Evolutionary conservation across 2,888 invertebrate species (phyloP), one percentile per base, ranked within the genome.

Genomic region (Temnothorax unifasciatus): DNA sequence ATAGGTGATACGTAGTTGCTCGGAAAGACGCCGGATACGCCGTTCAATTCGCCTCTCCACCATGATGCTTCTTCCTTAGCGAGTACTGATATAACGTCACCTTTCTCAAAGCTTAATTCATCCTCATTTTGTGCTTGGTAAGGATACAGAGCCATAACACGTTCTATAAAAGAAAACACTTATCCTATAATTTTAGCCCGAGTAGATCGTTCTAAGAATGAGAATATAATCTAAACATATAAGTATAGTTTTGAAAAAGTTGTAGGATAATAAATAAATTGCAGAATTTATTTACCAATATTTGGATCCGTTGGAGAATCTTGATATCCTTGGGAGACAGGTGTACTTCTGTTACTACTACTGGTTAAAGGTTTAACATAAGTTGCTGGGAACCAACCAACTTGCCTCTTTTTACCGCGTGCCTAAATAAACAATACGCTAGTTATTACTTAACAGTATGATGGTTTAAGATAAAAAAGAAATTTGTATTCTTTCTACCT

Each of bases 371-470:
- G 92, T 96, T 99, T 99, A 11, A 99, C 99, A 94, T 99, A 99
- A 86, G 98, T 98, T 41, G 99, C 99, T 0, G 99, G 99, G 95
- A 99, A 99, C 99, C 99, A 99, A 3, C 99, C 99, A 52, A 99
- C 97, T 95, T 99, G 98, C 52, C 98, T 96, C 94, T 98, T 98
- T 91, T 98, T 97, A 0, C 99, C 99, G 90, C 96, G 96, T 18
- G 96, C 96, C 96, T 96, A 87, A 13, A 89, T 87, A 79, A 74
- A 82, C 59, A 2, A 38, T 64, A 2, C 2, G 6, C 34, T 18
- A 50, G 41, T 73, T 44, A 57, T 61, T 18, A 74, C 8, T 52
- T 11, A 9, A 61, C 2, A 47, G 15, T 54, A 44, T 34, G 34
- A 74, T 61, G 77, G 34, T 15, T 15, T 15, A 52, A 50, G 8